These are phyloP conservation scores for Telmatochromis brichardi DNA, from an alignment of 2,113 vertebrate genomes.

Conservation along the genomic window DNA sequence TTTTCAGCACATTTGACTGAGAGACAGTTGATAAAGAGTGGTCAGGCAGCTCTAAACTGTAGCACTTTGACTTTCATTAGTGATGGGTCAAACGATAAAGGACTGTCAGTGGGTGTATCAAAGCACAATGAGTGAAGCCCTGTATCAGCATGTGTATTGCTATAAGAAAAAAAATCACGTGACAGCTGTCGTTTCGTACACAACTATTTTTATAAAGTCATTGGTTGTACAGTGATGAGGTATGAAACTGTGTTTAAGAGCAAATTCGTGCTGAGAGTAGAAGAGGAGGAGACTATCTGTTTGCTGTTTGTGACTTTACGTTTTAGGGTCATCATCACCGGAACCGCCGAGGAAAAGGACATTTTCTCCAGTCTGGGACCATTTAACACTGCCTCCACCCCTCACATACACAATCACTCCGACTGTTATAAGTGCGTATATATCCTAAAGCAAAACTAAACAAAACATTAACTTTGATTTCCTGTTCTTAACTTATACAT, in stretches of 20 bases:
- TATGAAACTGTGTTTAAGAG: neutral
- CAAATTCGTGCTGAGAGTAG: neutral
- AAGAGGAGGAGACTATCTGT: neutral
- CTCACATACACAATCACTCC: neutral
- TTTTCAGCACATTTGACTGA: neutral
- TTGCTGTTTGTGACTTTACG: neutral
- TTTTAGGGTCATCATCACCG: neutral
- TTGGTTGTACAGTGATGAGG: neutral
- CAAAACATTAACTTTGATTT: neutral
- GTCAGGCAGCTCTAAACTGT: neutral
- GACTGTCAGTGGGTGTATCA: neutral
- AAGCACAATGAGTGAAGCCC: neutral
- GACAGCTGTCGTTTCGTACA: neutral
- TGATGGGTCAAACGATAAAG: neutral
- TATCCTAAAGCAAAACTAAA: neutral
- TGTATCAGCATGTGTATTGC: neutral
- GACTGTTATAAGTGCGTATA: neutral
- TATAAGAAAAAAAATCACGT: neutral
- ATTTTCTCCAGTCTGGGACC: neutral
- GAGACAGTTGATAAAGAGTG: neutral
- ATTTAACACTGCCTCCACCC: neutral
- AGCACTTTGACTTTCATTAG: neutral
- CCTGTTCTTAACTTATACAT: neutral
- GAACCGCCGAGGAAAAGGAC: neutral
- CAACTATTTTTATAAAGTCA: neutral